Evolutionary conservation across 2,888 invertebrate genomes (phyloP), one percentile per base, ranked within the genome.

Genomic region (Pseudanteris insignis): DNA sequence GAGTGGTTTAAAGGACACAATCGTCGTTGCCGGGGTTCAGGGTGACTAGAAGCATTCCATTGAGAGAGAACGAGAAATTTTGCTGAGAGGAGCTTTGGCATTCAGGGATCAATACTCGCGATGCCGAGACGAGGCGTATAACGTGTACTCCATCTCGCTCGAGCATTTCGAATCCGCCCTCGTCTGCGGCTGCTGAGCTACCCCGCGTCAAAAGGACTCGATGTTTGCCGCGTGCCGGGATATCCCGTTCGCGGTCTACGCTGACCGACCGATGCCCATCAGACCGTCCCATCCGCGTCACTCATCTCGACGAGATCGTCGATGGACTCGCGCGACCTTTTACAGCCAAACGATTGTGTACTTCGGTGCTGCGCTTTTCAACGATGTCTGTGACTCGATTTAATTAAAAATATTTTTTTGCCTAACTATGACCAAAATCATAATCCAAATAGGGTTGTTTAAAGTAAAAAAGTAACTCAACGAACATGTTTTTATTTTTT

Each of bases 61-160:
- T 77, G 72, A 74, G 72, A 70, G 72, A 72, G n/a, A n/a, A n/a
- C n/a, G n/a, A n/a, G n/a, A n/a, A n/a, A n/a, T n/a, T n/a, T 70
- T 66, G 67, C 70, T 41, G 63, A 37, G 63, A 66, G 63, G 63
- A 67, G 58, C 68, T 68, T 67, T 65, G 46, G 64, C 59, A 64
- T 64, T 69, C 55, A 37, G 61, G 61, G 76, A 78, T 78, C 78
- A 78, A 78, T 78, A 78, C 77, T 77, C 67, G 73, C 68, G 76
- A 75, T 72, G 75, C 70, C 72, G 70, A 71, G 72, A 75, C 65
- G 63, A 62, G 67, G 68, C 73, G 69, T 71, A n/a, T n/a, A 70
- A 72, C 71, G 68, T 65, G 25, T 38, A 2, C 15, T 25, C 13
- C 70, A 64, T 68, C 65, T 54, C 67, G 63, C 60, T 44, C 24